Base-by-base conservation (phyloP, 64 coral and sea anemone species). In the Pocillopora damicornis region DNA sequence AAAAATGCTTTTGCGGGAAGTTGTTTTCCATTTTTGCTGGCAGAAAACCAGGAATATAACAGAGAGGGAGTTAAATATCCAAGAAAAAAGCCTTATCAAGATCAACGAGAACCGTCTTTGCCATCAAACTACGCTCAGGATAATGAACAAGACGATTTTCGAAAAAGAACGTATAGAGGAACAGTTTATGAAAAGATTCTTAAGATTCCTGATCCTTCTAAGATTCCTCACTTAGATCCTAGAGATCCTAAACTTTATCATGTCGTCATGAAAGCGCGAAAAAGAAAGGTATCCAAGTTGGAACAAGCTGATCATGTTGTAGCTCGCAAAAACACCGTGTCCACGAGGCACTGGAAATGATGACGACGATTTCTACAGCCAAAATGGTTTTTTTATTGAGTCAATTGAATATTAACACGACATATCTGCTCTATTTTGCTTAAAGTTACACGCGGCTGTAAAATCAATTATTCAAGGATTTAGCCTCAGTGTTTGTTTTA, bases 1-100 rank as follows among this genome's bases (percentile, higher is more conserved):
- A 79, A 87, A 80, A 59, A 76, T 20, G 60, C 58, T 11, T 78
- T 82, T 13, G 42, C 42, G 0, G 89, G 87, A 63, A 96, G 94
- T n/a, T 88, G 72, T 6, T 96, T 96, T 78, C 94, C 94, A 0
- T 82, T 80, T 0, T 84, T 96, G 42, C 58, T 95, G 2, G 62
- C 79, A 10, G 79, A 85, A 30, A 36, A 60, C 22, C 35, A n/a
- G 1, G 62, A 18, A 88, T 11, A 7, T 6, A 61, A 71, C 22
- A 81, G n/a, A 60, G 42, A 66, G n/a, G 17, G 18, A 45, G 78
- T n/a, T 17, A 81, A 60, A 20, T 7, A 61, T 45, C 0, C 11
- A 13, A 13, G 37, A 37, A 77, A 85, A 2, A 59, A 35, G 36
- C 17, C 67, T 34, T 35, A 75, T 37, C 23, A 38, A 60, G 30